These are phyloP conservation scores for Orussus abietinus DNA, from an alignment of 1,140 invertebrate genomes.

Conservation along the genomic window DNA sequence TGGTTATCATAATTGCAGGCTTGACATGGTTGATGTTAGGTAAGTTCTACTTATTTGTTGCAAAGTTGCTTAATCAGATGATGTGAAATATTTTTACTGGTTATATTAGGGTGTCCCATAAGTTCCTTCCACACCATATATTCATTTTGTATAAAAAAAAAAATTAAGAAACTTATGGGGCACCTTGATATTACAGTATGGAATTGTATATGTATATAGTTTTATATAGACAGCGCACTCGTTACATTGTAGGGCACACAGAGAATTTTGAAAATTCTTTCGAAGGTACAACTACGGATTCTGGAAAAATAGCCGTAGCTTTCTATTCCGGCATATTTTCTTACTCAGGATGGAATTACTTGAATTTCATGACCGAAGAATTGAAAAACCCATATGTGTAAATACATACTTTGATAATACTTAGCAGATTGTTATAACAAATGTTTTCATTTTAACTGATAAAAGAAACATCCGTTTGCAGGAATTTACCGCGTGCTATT, in stretches of 20 bases:
- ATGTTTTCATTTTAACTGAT: conserved; percentile 2
- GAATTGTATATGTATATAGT: background rate
- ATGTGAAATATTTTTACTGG: no score
- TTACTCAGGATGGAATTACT: conserved; percentile 95
- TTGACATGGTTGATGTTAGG: conserved; percentile 72
- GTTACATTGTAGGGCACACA: conserved; percentile 50
- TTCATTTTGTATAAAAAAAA: no score
- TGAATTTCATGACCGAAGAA: conserved; percentile 98
- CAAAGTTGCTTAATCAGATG: conserved; percentile 40
- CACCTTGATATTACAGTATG: no score
- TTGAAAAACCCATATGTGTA: conserved; percentile 86
- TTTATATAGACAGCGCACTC: background rate
- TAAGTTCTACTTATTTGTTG: conserved; percentile 51
- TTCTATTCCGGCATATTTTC: conserved; percentile 96
- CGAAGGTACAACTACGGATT: conserved; percentile 71
- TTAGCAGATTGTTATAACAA: conserved; percentile 7
- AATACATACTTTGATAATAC: conserved; percentile 26
- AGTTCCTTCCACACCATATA: no score
- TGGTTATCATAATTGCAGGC: conserved; percentile 78
- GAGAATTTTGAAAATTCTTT: conserved; percentile 79
- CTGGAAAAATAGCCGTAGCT: conserved; percentile 82
- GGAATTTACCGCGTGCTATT: conserved; percentile 91
- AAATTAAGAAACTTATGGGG: no score
- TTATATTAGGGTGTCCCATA: no score
- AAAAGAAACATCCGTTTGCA: conserved; percentile 42